Percentiles rank a stretch among this genome's conserved stretches.
These are phyloP conservation scores for Mandrillus leucophaeus DNA, from an alignment of 2,113 vertebrate genomes.

Conservation along the genomic window DNA sequence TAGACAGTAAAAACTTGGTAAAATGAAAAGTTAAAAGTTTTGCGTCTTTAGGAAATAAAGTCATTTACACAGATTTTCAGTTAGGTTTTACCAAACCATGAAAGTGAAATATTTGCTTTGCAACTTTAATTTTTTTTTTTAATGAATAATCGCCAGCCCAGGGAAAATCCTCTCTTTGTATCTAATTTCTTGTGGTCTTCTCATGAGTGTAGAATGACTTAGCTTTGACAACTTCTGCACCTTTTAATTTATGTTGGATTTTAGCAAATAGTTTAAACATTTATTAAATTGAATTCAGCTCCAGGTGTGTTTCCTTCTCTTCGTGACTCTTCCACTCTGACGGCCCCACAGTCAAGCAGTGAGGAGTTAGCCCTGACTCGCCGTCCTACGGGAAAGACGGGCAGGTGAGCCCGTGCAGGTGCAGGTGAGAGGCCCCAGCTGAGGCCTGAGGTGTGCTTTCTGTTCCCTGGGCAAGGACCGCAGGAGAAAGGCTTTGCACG, in stretches of 20 bases:
- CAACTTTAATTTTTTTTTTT: neutral
- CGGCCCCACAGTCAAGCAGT: neutral
- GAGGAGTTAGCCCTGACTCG: too few species aligned
- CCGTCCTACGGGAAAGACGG: too few species aligned
- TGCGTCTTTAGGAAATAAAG: neutral
- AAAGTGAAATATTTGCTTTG: neutral
- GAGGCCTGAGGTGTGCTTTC: too few species aligned
- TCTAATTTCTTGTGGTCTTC: neutral
- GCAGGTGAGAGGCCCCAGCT: too few species aligned
- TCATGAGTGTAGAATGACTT: neutral
- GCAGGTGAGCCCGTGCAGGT: too few species aligned
- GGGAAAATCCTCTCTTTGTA: neutral
- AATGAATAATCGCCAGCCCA: neutral
- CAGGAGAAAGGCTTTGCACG: too few species aligned
- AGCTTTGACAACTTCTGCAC: neutral
- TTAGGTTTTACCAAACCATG: neutral
- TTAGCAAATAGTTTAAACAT: neutral
- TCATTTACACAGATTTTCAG: neutral
- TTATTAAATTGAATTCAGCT: neutral
- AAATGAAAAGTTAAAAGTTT: neutral
- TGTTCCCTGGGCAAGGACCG: too few species aligned
- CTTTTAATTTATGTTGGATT: neutral
- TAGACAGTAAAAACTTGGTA: neutral
- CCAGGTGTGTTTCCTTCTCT: neutral
- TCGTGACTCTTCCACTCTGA: neutral